Evolutionary conservation across 53 echinoderm and acorn worm genomes (phyloP), one percentile per base, ranked within the genome.

Genomic region (Hippasteria phrygiana): DNA sequence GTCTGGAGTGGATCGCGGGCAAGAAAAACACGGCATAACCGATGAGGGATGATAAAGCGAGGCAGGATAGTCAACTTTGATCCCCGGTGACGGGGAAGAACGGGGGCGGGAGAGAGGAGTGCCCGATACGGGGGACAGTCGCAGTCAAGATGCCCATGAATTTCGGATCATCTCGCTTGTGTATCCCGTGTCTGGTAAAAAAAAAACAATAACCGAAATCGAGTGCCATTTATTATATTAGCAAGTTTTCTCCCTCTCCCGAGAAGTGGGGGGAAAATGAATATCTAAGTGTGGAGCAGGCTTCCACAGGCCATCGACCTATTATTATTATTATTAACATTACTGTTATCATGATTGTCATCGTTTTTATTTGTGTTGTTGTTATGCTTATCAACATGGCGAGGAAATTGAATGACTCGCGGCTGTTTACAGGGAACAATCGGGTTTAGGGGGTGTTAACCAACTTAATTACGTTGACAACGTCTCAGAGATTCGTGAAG

Each of bases 31-130:
- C 64, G 65, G 81, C 40, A 81, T 79, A 79, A 41, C 62, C 37
- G 81, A 81, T 71, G 71, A 70, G 81, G 72, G 59, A 85, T 36
- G 51, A 33, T 69, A 85, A 29, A 51, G 45, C 75, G 20, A 12
- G 9, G 17, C 5, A 37, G 55, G 85, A 71, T 85, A 85, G 85
- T 85, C 85, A 85, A 85, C 85, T 85, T 85, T 85, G 85, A 70
- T 85, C 85, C 51, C 11, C 39, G 48, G 47, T 5, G 35, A 38
- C 12, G 66, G 81, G 43, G 41, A 45, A 32, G 85, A 65, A 43
- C 22, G 85, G 85, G 42, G 70, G 34, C 18, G 36, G 50, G 71
- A 71, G 71, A 71, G 46, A 53, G 70, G 51, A 70, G 71, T 85
- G 85, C 42, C 85, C 12, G 64, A 71, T 41, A 41, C 65, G 85